These are phyloP conservation scores for Urophycis tenuis DNA, from an alignment of 2,797 vertebrate genomes.

Conservation along the genomic window DNA sequence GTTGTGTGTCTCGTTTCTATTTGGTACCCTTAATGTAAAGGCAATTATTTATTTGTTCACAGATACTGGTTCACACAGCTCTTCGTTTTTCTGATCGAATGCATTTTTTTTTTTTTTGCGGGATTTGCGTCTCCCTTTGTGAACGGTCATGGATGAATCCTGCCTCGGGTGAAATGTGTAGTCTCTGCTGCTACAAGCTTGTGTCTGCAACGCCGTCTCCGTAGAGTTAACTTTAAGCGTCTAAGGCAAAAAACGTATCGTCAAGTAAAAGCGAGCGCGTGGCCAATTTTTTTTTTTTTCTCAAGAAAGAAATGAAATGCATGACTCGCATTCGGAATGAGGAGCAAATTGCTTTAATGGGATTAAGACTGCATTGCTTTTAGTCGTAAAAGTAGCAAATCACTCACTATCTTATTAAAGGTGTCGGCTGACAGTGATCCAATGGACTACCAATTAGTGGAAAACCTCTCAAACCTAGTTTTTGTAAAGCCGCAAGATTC, in stretches of 20 bases:
- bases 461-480: conserved; percentile 28
- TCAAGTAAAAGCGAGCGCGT: conserved; percentile 31
- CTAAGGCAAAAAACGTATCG: conserved; percentile 51
- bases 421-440: conserved; percentile 52
- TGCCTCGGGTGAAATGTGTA: conserved; percentile 51
- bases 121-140: conserved; percentile 49
- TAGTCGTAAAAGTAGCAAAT: conserved; percentile 47
- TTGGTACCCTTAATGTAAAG: conserved; percentile 67
- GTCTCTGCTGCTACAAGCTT: background rate
- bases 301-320: conserved; percentile 11
- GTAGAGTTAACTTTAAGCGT: conserved; percentile 40
- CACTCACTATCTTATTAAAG: conserved; percentile 44
- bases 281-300: conserved; percentile 40
- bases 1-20: conserved; percentile 53
- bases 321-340: conserved; percentile 25
- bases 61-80: conserved; percentile 67
- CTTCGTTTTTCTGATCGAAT: conserved; percentile 50
- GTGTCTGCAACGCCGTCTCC: conserved; percentile 21
- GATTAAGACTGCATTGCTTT: conserved; percentile 52
- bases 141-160: conserved; percentile 51
- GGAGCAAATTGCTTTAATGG: conserved; percentile 33
- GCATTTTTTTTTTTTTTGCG: conserved; percentile 41
- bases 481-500: conserved; percentile 25
- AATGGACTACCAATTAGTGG: conserved; percentile 54
- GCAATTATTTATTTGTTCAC: conserved; percentile 64